Evolutionary conservation across 2,113 vertebrate genomes (phyloP), one percentile per base, ranked within the genome.

Genomic region (Hemibates koningsi): DNA sequence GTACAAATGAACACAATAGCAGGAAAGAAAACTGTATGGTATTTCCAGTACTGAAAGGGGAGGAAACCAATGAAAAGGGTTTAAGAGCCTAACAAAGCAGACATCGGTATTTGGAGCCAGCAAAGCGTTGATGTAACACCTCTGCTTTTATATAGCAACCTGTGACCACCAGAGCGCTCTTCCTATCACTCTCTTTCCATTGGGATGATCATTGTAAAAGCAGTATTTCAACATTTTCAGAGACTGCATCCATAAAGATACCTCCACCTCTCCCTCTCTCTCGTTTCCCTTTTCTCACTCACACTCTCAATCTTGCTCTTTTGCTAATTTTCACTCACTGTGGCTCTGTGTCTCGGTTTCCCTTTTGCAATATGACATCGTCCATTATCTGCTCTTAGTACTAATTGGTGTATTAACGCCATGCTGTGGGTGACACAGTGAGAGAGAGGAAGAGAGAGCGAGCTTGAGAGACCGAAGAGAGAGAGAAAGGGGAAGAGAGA

Each of bases 381-480:
- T 96, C 96, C 96, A 97, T 96, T 97, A 96, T 96, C 94, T 96
- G 95, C 95, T 96, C 95, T 96, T 96, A 96, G 93, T 95, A 96
- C 96, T 97, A 97, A 96, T 96, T 96, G 96, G 96, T 94, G 95
- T 97, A 96, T 96, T 96, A 96, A 96, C 95, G 90, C 92, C 93
- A 91, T 95, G 94, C 95, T 95, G 95, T 94, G 95, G 94, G 94
- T 96, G 95, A 97, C 94, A 95, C 92, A 93, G 93, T 82, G 92
- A 95, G 94, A 92, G 92, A 92, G 91, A 85, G 90, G 78, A 89
- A 92, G 90, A 91, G 78, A 85, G 73, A 89, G 38, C 24, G 43
- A 82, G 71, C 85, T 63, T 32, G 85, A 90, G 73, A 90, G 59
- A 87, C 27, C 27, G 54, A 71, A 83, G 24, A 89, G 43, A 88